Evolutionary conservation across 2,888 invertebrate species (phyloP).

Genomic region (Dermolepida albohirtum): DNA sequence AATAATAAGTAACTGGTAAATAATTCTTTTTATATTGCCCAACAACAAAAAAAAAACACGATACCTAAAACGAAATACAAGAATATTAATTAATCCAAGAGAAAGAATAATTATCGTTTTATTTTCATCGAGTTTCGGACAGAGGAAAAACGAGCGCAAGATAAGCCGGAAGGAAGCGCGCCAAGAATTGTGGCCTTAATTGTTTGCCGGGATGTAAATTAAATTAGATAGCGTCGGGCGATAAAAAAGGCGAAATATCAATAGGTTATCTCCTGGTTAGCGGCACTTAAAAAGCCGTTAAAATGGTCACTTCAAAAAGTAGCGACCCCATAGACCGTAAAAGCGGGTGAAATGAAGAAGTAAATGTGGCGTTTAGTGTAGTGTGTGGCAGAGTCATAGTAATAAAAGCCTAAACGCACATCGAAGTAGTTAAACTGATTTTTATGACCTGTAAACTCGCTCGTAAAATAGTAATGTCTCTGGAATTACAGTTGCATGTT

Average conservation of each 20-base stretch:
- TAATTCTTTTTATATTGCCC: too few species aligned
- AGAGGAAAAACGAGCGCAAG: conserved; percentile 16
- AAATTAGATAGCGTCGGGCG: conserved; percentile 35
- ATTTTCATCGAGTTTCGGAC: conserved; percentile 23
- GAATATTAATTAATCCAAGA: conserved; percentile 9
- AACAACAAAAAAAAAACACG: too few species aligned
- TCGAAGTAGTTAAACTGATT: conserved; percentile 66
- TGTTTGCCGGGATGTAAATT: conserved; percentile 39
- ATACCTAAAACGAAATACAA: conserved; percentile 5
- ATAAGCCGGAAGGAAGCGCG: conserved; percentile 24
- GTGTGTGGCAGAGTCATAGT: conserved; percentile 45
- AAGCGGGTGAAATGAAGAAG: conserved; percentile 62
- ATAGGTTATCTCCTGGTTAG: conserved; percentile 42
- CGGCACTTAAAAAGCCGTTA: conserved; percentile 63
- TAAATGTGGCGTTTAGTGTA: conserved; percentile 51
- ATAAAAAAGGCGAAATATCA: conserved; percentile 39
- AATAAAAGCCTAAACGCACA: conserved; percentile 65
- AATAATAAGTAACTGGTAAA: too few species aligned
- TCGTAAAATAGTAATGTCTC: conserved; percentile 67
- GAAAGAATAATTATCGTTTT: conserved; percentile 24
- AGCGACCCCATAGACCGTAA: conserved; percentile 55
- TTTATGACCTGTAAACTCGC: conserved; percentile 67
- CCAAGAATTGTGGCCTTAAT: conserved; percentile 29
- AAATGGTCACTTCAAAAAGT: conserved; percentile 57
- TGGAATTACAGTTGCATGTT: conserved; percentile 65